Evolutionary conservation across 92 coral and sea anemone species (phyloP), one percentile per base, ranked within the genome.

Genomic region (Phenganax subtilis): DNA sequence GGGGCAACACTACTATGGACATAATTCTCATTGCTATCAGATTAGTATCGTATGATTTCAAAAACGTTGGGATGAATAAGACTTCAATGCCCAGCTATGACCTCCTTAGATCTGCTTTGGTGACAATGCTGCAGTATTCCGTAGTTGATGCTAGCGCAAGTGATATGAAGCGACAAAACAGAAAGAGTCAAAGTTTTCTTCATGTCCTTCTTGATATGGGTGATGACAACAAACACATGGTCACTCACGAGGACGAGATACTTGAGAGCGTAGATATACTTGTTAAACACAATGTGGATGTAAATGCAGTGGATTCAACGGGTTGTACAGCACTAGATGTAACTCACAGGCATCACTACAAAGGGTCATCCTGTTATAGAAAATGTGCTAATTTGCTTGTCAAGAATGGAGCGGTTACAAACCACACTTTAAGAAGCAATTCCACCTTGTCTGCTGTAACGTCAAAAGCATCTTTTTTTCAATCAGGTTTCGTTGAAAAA

Each of bases 141-240:
- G 47, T 79, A 16, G 54, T 60, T 44, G 20, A 25, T 12, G 74
- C 57, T 9, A 44, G 25, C 9, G n/a, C 73, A 47, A 16, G 25
- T 63, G 57, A 25, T 64, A 27, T 79, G 62, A 79, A 57, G 20
- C 62, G 74, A 14, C 60, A 16, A 20, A 79, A 79, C 83, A 79
- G 63, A 53, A 64, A 79, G 52, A 61, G 82, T 9, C 70, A 77
- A 51, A 60, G 74, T 65, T 55, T 64, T 54, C 69, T 79, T 6
- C 83, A 79, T 51, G 61, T 79, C 15, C 69, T 79, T 20, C 83
- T 79, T 8, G 74, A 65, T 53, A 63, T 79, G 74, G 83, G 74
- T 12, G 67, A 67, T 12, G 5, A 59, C 53, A 64, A 76, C 67
- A 51, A 29, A 76, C 54, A 79, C 60, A 63, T 9, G 51, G 7